Evolutionary conservation across 2,888 invertebrate species (phyloP), one percentile per base, ranked within the genome.

Genomic region (Chymomyza caudatula): DNA sequence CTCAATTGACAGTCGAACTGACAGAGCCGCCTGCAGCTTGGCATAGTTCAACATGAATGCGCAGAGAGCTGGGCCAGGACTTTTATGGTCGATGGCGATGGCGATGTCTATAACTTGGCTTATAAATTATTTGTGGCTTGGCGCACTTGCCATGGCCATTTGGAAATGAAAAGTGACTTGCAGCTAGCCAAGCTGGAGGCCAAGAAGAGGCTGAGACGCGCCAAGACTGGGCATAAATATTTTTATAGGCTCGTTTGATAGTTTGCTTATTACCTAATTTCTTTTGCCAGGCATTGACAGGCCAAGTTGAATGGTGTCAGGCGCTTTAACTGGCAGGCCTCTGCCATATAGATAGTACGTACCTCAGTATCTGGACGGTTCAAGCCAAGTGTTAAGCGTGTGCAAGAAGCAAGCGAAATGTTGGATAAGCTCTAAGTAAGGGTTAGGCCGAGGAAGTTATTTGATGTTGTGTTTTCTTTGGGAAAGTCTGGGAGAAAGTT

Each of bases 1-100:
- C 72, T 70, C 86, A 85, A 85, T 85, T 85, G 85, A 85, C 85
- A 85, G 85, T 83, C 80, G 60, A 74, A 85, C 81, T 85, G 85
- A 86, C 85, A 85, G 74, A 83, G 76, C 74, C 76, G 85, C 85
- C 85, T 80, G 76, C 73, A 85, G 84, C 81, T 80, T 71, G 80
- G 65, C 65, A 42, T 52, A 53, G 44, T 22, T 43, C 29, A 44
- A 29, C 19, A 4, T 17, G 49, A 55, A 25, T 51, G 17, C 37
- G 37, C 37, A 60, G 54, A 53, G 51, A 8, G 17, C 56, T 44
- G 57, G n/a, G 44, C 65, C 80, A 85, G 82, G 82, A 83, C 82
- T 85, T 83, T 83, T 85, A 83, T 83, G 85, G 82, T 65, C 69
- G 60, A 68, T 69, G 67, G 69, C 77, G 83, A 83, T 85, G 82